These are phyloP conservation scores for Heliocidaris tuberculata DNA, from an alignment of 35 echinoderm and acorn worm species.

Conservation along the genomic window DNA sequence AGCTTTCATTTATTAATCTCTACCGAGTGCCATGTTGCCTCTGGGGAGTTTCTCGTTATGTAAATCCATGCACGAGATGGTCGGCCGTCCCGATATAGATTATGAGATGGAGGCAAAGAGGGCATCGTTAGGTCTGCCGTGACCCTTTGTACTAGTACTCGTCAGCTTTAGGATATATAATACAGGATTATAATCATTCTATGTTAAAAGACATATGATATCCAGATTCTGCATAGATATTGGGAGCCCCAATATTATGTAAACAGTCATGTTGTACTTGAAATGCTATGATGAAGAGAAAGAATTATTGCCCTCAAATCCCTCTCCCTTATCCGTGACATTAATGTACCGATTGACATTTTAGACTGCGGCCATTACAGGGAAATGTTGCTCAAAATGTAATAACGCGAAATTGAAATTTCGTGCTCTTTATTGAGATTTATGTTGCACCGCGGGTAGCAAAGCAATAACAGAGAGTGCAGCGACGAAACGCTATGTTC, in stretches of 20 bases:
- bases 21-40: not conserved
- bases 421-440: not conserved
- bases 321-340: not conserved
- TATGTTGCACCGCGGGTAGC: not conserved
- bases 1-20: conserved; percentile 4
- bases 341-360: not conserved
- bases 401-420: not conserved
- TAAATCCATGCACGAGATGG: conserved; percentile 2
- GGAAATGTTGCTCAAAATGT: not conserved
- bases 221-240: too few relatives aligned
- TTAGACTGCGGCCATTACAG: not conserved
- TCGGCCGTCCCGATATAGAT: not conserved
- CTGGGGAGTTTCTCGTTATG: not conserved
- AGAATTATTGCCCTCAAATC: not conserved
- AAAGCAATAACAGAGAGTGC: not conserved
- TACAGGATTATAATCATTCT: too few relatives aligned
- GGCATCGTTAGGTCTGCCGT: not conserved
- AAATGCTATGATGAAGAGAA: too few relatives aligned
- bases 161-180: not conserved
- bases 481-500: not conserved
- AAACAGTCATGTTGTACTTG: too few relatives aligned
- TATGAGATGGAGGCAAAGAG: not conserved
- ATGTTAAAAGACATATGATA: too few relatives aligned
- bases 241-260: too few relatives aligned
- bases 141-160: not conserved